Base-by-base conservation (phyloP, 2,888 invertebrate species). In the Drosophila robusta region DNA sequence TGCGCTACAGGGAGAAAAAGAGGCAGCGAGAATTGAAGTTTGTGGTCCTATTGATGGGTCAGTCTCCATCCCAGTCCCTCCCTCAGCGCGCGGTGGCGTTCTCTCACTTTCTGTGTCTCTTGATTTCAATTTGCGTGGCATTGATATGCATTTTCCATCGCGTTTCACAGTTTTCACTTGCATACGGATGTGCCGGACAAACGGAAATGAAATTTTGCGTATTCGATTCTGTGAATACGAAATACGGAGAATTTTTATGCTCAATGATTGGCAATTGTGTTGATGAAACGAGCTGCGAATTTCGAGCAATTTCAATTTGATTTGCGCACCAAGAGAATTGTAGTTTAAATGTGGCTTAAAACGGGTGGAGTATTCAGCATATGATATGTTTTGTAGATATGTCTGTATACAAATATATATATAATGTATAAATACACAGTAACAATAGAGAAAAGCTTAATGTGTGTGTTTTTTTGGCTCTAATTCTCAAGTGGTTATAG, bases 161-260 rank as follows among this genome's bases (percentile, higher is more conserved):
- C 14, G 4, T 50, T 47, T 47, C 26, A 32, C 14, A 42, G 26
- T 26, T 36, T 41, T 52, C 50, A 52, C 16, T 34, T 52, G 26
- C 51, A 29, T n/a, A 9, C 51, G 39, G 29, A 22, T 55, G 66
- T 9, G 39, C 34, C 7, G 41, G 26, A 38, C 26, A 57, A 73
- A 57, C 72, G 72, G 73, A 72, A 72, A 72, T 73, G 62, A 63
- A 62, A 67, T 67, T 67, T 66, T 46, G 61, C 38, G 12, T 57
- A 45, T 50, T 34, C 41, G 18, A 39, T 45, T 24, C 14, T 52
- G 34, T 32, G 50, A 34, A 49, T 22, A 18, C n/a, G 4, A 32
- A 16, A 38, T 60, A 39, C 24, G 36, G 14, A 11, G n/a, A 22
- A 5, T 50, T n/a, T 26, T 41, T 12, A 14, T 42, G 54, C 47